Evolutionary conservation across 2,113 vertebrate species (phyloP), one percentile per base, ranked within the genome.

Genomic region (Notarius lentiginosus): DNA sequence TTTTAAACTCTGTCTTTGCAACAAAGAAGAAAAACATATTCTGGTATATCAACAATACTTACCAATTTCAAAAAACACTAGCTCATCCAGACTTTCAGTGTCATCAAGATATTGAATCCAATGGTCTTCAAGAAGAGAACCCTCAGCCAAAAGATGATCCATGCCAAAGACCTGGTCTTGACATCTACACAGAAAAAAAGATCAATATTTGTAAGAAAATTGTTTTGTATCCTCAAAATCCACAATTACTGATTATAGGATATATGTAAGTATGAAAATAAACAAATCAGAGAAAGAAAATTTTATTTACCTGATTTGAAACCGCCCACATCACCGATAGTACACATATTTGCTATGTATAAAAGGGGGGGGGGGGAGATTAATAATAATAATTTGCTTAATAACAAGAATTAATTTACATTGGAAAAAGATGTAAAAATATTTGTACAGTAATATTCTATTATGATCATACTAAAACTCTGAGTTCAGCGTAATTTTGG

Each of bases 81-180:
- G 88, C 91, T 92, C 34, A 93, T 90, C 92, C 93, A 94, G 34
- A 93, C 89, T 3, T 92, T 89, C 47, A 94, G 20, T 0, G 94
- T 98, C 91, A 98, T 91, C 89, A 98, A 92, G 5, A 96, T 88
- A 27, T 97, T 98, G 91, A 97, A 91, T 70, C 93, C 93, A 0
- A 98, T 63, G 30, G 93, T 96, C 90, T 98, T 98, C 70, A 95
- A 61, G 86, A 98, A 94, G 85, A 98, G 89, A 20, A 98, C 58
- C 51, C 97, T 93, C 68, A 98, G 92, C 12, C 93, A 95, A 66
- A 96, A 65, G 30, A 97, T 89, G 0, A 92, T 91, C 85, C 96
- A 1, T 1, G 95, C 91, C 84, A 95, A 63, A 79, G 92, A 91
- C 88, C 96, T 97, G 5, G 91, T 87, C 34, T 90, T 95, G 5